Conservation (phyloP, 2,113 vertebrate species). For the Spea bombifrons region DNA sequence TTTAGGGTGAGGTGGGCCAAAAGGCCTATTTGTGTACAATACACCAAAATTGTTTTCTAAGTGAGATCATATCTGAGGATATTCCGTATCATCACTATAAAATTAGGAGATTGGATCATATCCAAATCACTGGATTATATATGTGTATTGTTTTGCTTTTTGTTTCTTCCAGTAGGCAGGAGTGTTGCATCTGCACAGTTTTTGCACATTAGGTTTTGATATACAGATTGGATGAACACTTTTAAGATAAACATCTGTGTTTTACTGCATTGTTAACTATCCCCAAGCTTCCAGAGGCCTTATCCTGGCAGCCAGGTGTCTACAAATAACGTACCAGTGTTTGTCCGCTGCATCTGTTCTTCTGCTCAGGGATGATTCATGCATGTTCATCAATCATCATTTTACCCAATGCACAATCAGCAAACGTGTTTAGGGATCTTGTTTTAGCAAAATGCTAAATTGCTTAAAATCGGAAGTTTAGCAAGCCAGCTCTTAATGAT, state of each 20-base stretch:
- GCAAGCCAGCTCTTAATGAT: not conserved
- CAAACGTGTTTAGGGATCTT: conserved; percentile 35
- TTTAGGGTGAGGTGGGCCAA: too few relatives aligned
- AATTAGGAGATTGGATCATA: too few relatives aligned
- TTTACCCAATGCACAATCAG: conserved; percentile 27
- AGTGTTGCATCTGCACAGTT: conserved; percentile 25
- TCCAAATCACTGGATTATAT: too few relatives aligned
- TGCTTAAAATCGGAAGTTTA: conserved; percentile 25
- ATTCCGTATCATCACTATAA: too few relatives aligned
- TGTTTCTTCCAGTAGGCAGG: not conserved
- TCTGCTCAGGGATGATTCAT: conserved; percentile 24
- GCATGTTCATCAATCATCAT: conserved; percentile 43
- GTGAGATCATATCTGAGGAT: too few relatives aligned
- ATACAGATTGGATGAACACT: conserved; percentile 23
- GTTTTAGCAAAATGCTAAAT: conserved; percentile 34
- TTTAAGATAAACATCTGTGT: conserved; percentile 39
- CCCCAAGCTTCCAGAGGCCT: conserved; percentile 23
- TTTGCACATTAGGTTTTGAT: conserved; percentile 22
- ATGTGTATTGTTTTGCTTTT: too few relatives aligned
- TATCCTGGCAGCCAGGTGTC: conserved; percentile 39
- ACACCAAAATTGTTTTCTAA: too few relatives aligned
- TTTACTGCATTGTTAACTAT: conserved; percentile 23
- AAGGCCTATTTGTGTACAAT: too few relatives aligned
- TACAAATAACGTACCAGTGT: conserved; percentile 37
- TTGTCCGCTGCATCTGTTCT: conserved; percentile 38